Conservation (phyloP, 2,113 vertebrate species). For the Pygoscelis adeliae region DNA sequence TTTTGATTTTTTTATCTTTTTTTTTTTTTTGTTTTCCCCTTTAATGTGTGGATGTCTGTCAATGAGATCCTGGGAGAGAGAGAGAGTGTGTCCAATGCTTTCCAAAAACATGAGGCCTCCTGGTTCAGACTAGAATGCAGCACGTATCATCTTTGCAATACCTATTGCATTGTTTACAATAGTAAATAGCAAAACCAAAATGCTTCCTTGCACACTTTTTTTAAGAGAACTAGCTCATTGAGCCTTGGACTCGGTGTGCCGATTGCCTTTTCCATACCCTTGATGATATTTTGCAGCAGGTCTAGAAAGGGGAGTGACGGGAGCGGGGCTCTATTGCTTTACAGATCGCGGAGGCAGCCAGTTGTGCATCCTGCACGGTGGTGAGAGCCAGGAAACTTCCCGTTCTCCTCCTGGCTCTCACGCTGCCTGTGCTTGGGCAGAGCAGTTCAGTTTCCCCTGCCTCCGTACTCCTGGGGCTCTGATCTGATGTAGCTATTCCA, state of each 20-base stretch:
- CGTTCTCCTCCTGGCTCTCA: neutral
- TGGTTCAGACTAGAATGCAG: neutral
- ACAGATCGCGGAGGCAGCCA: rapidly evolving
- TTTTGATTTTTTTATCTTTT: neutral
- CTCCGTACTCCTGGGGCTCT: neutral
- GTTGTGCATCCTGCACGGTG: neutral
- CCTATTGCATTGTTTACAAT: neutral
- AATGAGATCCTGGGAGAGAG: neutral
- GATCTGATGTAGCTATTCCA: neutral
- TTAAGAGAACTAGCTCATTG: neutral
- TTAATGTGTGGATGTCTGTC: neutral
- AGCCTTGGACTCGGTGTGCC: neutral
- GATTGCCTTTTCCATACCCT: rapidly evolving
- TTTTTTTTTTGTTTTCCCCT: neutral
- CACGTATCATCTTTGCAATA: rapidly evolving
- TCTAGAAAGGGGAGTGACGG: rapidly evolving
- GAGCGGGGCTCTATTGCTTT: neutral
- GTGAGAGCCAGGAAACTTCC: neutral
- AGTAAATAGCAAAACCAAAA: neutral
- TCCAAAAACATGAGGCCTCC: rapidly evolving
- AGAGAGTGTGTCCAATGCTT: rapidly evolving
- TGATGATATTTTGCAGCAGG: neutral
- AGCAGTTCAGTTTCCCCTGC: rapidly evolving
- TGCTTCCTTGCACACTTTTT: neutral
- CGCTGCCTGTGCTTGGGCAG: neutral